Evolutionary conservation across 2,113 vertebrate genomes (phyloP), one percentile per base, ranked within the genome.

Genomic region (Saimiri boliviensis): DNA sequence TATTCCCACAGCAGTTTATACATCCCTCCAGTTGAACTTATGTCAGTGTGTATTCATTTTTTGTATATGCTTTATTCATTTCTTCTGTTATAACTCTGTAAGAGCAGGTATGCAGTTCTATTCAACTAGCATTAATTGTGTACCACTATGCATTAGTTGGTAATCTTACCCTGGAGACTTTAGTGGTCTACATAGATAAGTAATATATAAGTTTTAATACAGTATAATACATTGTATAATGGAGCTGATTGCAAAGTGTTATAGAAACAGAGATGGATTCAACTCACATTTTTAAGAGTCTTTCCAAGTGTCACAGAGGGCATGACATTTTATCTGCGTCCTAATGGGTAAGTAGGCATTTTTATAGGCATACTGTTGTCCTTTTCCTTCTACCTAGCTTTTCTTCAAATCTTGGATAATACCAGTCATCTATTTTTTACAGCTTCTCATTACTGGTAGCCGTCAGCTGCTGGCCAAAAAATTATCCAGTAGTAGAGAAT

Each of bases 221-320:
- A 47, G 16, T 90, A 2, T 77, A 32, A 85, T 92, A 85, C 2
- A 82, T 76, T 81, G 76, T 68, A 21, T 93, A 60, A 40, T 56
- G 76, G 47, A 91, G 27, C n/a, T 81, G n/a, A 91, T 95, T 60
- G 27, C 83, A 68, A 91, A 80, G 14, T 91, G n/a, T 80, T 74
- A 2, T 47, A n/a, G 27, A 82, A 87, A 86, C 17, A 91, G 40
- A 91, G 49, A n/a, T 91, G 6, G 17, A 85, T 58, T 84, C 47
- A 66, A 45, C 40, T 95, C 58, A 70, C 19, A 89, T 30, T 92
- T 93, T 1, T 49, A 70, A 96, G 60, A 42, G 52, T 60, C 8
- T 94, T 77, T 82, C 14, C 80, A 21, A 82, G 56, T 91, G 45
- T 86, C 66, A 17, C 40, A 80, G 32, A 74, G 32, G 12, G 66